Percentiles rank a stretch among this genome's conserved stretches.
Evolutionary conservation across 2,888 invertebrate genomes (phyloP).

Genomic region (Phasia obesa): DNA sequence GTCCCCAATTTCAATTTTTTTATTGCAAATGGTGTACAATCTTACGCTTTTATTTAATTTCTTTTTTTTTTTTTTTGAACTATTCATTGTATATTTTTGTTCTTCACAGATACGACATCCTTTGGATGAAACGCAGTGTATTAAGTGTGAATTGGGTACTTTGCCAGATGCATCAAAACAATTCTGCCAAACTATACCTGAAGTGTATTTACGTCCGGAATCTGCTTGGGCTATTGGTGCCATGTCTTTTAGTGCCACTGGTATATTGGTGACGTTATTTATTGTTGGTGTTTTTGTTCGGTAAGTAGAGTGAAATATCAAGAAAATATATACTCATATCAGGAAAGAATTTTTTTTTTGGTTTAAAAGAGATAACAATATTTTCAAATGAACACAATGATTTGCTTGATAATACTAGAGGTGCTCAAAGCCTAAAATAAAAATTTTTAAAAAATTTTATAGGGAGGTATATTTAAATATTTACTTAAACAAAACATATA

Average conservation of each 20-base stretch:
- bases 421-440: too few relatives aligned
- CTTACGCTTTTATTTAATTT: background rate
- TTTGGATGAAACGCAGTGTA: conserved; percentile 91
- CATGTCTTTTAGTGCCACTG: conserved; percentile 93
- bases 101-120: conserved; percentile 89
- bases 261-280: conserved; percentile 91
- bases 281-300: conserved; percentile 91
- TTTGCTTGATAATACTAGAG: too few relatives aligned
- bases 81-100: conserved; percentile 3
- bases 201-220: conserved; percentile 90
- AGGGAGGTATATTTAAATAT: too few relatives aligned
- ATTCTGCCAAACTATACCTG: conserved; percentile 89
- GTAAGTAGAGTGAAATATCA: conserved; percentile 74
- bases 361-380: too few relatives aligned
- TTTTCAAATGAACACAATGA: too few relatives aligned
- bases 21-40: background rate
- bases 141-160: conserved; percentile 91
- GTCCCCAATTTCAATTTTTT: background rate
- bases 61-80: conserved; percentile 2
- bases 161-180: conserved; percentile 90
- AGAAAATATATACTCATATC: background rate
- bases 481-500: too few relatives aligned
- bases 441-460: too few relatives aligned
- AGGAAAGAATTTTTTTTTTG: too few relatives aligned
- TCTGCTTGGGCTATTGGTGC: conserved; percentile 97